Evolutionary conservation across 2,888 invertebrate genomes (phyloP), one percentile per base, ranked within the genome.

Genomic region (Subacronicta megacephala): DNA sequence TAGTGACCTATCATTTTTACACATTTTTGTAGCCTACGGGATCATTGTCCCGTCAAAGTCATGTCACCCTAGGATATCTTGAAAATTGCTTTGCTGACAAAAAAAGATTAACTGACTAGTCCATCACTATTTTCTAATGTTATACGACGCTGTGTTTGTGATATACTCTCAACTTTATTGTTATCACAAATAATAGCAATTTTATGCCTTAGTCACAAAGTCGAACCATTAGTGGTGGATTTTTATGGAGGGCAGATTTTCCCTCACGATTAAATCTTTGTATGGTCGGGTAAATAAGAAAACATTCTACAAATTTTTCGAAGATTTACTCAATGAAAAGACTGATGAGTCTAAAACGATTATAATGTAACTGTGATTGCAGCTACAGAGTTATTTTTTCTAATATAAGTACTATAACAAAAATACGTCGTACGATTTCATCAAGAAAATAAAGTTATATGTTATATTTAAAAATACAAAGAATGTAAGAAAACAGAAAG

Each of bases 161-260:
- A 61, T 57, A 31, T 31, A 68, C 53, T 57, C 43, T 54, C 57
- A 47, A 47, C 56, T 69, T 68, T 61, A 68, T 56, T 54, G 64
- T 68, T 43, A 45, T 41, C 20, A 40, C 33, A 68, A 64, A 61
- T 61, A 51, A 56, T 55, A 50, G 53, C 53, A 45, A 54, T 61
- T 68, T 68, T 60, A 64, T 62, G 49, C 15, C 20, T 31, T 35
- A 51, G 38, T 38, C 46, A 46, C 49, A 45, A 57, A 45, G 62
- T 50, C 46, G 18, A 60, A 52, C 61, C 65, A 56, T 65, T 65
- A 65, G 65, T 61, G 65, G 60, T 47, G 37, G 38, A 47, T 17
- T 66, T 57, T 66, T 62, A 66, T 66, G 45, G 43, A 66, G 62
- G 66, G 12, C 35, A 45, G 41, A 62, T 66, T 66, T 53, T 29